phyloP scores from a whole-genome alignment of 37 sponge, comb jelly and placozoan species.

The Diacarnus erythraeanus region DNA sequence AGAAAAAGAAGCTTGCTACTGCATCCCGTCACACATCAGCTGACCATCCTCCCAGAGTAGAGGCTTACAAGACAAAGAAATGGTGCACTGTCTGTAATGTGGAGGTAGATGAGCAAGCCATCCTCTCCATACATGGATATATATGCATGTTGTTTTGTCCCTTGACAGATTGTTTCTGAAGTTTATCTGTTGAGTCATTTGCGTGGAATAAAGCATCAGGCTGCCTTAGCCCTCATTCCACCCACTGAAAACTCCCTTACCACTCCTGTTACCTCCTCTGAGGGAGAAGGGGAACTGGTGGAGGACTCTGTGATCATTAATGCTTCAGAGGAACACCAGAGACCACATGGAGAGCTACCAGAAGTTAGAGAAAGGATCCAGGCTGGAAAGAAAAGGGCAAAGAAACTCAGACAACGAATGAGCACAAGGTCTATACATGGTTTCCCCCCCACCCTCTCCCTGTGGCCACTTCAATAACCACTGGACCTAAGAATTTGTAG shows the following conservation, averaged over 20 bases:
- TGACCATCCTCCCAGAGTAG: conserved; percentile 70
- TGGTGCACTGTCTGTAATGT: conserved; percentile 78
- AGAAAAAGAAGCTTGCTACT: conserved; percentile 59
- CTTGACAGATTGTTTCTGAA: conserved; percentile 67
- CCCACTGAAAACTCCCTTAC: not conserved
- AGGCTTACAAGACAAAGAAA: conserved; percentile 56
- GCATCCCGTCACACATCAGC: conserved; percentile 60
- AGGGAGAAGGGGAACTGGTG: conserved; percentile 4
- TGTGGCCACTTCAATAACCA: too few species aligned
- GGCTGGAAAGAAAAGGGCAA: conserved; percentile 71
- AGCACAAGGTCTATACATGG: conserved; percentile 37
- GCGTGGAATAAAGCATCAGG: conserved; percentile 66
- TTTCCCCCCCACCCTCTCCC: too few species aligned
- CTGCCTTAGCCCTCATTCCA: conserved; percentile 41
- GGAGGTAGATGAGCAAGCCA: conserved; percentile 71
- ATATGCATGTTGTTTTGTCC: not conserved
- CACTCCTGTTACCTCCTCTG: not conserved
- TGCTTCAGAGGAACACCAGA: conserved; percentile 44
- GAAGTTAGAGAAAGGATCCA: conserved; percentile 45
- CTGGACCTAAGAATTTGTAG: too few species aligned
- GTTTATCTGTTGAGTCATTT: conserved; percentile 77
- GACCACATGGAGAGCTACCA: not conserved
- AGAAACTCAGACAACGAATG: conserved; percentile 75
- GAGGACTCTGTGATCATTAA: conserved; percentile 43
- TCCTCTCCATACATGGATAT: not conserved